Conservation (phyloP, 2,888 invertebrate species). For the Gibbula magus region DNA sequence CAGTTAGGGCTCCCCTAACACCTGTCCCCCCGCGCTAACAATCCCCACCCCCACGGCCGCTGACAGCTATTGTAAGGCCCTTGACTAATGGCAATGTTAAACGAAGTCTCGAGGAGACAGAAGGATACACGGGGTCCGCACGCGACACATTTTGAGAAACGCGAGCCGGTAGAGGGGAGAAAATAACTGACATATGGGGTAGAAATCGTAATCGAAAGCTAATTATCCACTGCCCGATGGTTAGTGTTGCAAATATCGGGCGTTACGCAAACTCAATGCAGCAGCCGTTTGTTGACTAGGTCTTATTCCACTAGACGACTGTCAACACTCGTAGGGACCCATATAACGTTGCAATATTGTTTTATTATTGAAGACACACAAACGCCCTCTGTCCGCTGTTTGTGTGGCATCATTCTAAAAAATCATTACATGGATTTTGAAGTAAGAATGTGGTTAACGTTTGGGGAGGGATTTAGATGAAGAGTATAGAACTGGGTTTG, state of each 20-base stretch:
- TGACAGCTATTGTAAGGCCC: neutral
- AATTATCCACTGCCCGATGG: neutral
- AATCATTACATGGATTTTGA: conserved; percentile 13
- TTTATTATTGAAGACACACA: neutral
- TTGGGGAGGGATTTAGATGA: neutral
- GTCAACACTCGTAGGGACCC: neutral
- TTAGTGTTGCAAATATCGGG: neutral
- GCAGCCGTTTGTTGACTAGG: conserved; percentile 4
- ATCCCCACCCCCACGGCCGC: neutral
- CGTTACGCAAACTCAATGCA: neutral
- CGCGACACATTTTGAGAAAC: neutral
- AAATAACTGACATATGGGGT: conserved; percentile 8
- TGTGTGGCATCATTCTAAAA: neutral
- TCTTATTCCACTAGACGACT: neutral
- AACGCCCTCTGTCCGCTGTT: conserved; percentile 6
- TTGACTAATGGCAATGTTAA: neutral
- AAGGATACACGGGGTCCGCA: neutral
- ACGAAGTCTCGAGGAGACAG: neutral
- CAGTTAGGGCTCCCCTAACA: neutral
- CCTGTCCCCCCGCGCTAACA: neutral
- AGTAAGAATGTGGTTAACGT: neutral
- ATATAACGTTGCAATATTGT: neutral
- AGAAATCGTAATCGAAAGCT: neutral
- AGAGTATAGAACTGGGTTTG: neutral
- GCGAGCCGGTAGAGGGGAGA: neutral